phyloP scores from a whole-genome alignment of 2,888 invertebrate species.

The Tridacna crocea region DNA sequence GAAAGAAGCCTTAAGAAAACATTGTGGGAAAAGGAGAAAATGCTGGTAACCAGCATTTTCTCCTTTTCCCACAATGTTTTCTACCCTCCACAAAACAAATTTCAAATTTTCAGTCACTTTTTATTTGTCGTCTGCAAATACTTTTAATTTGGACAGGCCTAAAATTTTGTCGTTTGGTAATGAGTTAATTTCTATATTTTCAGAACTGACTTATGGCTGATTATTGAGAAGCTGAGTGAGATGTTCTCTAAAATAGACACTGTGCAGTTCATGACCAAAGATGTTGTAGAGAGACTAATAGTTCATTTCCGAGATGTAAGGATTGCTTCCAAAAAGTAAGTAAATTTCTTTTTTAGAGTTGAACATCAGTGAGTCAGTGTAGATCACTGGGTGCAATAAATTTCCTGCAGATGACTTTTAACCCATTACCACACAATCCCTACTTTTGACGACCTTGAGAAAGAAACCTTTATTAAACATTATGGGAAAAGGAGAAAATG shows the following conservation, averaged over 20 bases:
- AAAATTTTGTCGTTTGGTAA: no score
- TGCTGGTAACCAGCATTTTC: neutral
- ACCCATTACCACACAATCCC: no score
- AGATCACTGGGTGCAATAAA: no score
- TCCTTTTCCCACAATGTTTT: slow-evolving; percentile 7
- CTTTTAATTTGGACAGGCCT: no score
- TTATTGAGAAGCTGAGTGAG: slow-evolving; percentile 90
- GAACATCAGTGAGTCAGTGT: neutral
- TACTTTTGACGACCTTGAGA: no score
- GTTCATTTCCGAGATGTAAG: slow-evolving; percentile 90
- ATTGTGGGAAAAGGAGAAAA: neutral
- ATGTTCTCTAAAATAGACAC: slow-evolving; percentile 91
- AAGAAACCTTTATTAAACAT: no score
- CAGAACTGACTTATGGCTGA: slow-evolving; percentile 90
- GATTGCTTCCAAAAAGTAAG: slow-evolving; percentile 65
- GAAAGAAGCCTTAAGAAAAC: no score
- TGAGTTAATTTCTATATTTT: slow-evolving; percentile 31
- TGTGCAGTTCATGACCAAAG: slow-evolving; percentile 92
- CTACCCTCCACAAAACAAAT: no score
- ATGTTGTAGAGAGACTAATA: slow-evolving; percentile 92
- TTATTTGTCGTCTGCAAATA: no score
- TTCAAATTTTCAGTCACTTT: no score
- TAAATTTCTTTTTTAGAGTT: neutral
- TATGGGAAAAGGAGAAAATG: no score
- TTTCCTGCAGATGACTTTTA: no score